A percentile compares a stretch with the other conserved stretches of the same genome.
phyloP scores from a whole-genome alignment of 2,797 vertebrate genomes.

The Sibirionetta formosa region DNA sequence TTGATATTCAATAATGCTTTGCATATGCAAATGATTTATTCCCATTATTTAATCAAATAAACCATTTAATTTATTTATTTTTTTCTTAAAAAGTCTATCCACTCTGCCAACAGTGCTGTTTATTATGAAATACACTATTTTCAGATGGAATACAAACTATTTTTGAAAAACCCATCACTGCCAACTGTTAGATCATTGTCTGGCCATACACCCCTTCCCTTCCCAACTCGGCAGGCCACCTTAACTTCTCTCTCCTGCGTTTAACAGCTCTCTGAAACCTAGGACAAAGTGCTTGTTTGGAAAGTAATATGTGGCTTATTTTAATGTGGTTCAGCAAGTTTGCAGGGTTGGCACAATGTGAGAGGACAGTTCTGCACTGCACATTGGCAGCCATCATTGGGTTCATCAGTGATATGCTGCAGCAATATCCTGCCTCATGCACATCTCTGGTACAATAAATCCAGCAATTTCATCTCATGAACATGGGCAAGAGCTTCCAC shows the following conservation, averaged over 20 bases:
- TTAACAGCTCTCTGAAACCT: background rate
- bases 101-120: background rate
- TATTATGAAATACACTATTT: background rate
- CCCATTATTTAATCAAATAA: slow-evolving; percentile 24
- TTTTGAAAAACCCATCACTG: background rate
- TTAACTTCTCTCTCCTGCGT: background rate
- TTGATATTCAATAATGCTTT: background rate
- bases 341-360: rapidly evolving
- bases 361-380: rapidly evolving
- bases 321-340: background rate
- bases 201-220: background rate
- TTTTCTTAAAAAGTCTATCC: background rate
- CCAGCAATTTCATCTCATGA: background rate
- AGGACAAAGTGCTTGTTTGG: background rate
- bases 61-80: background rate
- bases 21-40: background rate
- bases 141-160: background rate
- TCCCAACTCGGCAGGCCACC: background rate
- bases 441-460: background rate
- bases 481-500: background rate
- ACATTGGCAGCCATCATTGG: rapidly evolving
- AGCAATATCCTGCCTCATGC: background rate
- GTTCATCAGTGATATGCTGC: background rate
- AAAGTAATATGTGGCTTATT: background rate
- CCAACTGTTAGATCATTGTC: background rate